These are phyloP conservation scores for Eupithecia pulchellata DNA, from an alignment of 2,888 invertebrate species.

Conservation along the genomic window DNA sequence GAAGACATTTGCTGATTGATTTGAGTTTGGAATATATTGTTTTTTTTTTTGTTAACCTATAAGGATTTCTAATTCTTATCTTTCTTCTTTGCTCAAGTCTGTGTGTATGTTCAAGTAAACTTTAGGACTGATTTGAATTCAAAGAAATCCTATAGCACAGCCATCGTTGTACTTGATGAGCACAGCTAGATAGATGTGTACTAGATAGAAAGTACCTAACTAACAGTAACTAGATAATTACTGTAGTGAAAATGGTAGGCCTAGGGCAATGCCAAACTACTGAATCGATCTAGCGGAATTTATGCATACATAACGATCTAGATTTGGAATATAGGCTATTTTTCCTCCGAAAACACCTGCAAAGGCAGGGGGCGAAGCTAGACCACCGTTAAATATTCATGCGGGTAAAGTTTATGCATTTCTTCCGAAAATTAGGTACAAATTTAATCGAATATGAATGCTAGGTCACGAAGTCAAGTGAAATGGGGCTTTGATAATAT, in stretches of 20 bases:
- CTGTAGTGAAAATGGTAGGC: background rate
- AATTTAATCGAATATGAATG: conserved; percentile 17
- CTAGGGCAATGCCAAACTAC: background rate
- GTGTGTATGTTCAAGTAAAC: too few species aligned
- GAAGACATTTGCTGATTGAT: conserved; percentile 69
- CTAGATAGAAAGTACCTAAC: too few species aligned
- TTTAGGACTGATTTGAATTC: background rate
- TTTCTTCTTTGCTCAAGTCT: background rate
- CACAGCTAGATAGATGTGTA: too few species aligned
- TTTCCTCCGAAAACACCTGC: background rate
- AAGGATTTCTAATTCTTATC: background rate
- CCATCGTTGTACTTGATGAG: too few species aligned
- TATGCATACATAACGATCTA: background rate
- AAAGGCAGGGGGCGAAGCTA: background rate
- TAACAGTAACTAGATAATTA: too few species aligned
- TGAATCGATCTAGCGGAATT: background rate
- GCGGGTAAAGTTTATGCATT: background rate
- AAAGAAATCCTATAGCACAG: too few species aligned
- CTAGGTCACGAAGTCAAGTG: conserved; percentile 13
- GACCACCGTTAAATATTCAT: background rate
- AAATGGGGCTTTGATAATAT: conserved; percentile 7
- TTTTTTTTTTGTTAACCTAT: background rate
- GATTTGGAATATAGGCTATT: background rate
- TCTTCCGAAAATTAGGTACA: background rate
- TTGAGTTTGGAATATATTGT: conserved; percentile 7